Percentiles rank a stretch among this genome's conserved stretches.
Evolutionary conservation across 2,888 invertebrate species (phyloP).

Genomic region (Notodonta dromedarius): DNA sequence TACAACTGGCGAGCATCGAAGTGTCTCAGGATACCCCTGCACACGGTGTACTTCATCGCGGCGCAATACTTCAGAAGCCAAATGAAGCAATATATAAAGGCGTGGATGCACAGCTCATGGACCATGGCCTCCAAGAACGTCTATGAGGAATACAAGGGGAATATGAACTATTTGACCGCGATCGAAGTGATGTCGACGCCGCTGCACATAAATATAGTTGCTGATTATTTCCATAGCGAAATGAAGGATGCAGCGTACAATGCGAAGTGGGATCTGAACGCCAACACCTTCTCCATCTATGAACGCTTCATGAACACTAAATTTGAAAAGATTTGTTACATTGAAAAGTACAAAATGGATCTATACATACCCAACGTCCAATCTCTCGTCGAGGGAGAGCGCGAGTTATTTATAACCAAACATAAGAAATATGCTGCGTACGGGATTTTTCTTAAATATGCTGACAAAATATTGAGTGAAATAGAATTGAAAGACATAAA

Average conservation of each 20-base stretch:
- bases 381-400: conserved; percentile 20
- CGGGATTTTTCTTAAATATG: conserved; percentile 9
- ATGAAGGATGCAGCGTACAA: conserved; percentile 4
- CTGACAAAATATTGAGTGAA: conserved; percentile 7
- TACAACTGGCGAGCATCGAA: neutral
- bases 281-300: conserved; percentile 22
- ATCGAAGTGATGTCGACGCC: conserved; percentile 10
- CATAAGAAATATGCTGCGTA: conserved; percentile 27
- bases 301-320: conserved; percentile 25
- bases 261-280: conserved; percentile 22
- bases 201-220: conserved; percentile 20
- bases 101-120: neutral
- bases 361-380: conserved; percentile 16
- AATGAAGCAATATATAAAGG: neutral
- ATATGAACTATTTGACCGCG: neutral
- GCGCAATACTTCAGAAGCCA: neutral
- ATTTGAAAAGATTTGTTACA: conserved; percentile 18
- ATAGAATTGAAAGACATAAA: conserved; percentile 15
- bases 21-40: conserved; percentile 4
- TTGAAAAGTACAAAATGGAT: conserved; percentile 25
- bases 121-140: no score
- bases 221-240: conserved; percentile 16
- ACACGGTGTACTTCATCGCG: conserved; percentile 11
- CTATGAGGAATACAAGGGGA: neutral
- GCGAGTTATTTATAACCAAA: conserved; percentile 12